phyloP scores from a whole-genome alignment of 2,113 vertebrate species.

The Catharus minimus region DNA sequence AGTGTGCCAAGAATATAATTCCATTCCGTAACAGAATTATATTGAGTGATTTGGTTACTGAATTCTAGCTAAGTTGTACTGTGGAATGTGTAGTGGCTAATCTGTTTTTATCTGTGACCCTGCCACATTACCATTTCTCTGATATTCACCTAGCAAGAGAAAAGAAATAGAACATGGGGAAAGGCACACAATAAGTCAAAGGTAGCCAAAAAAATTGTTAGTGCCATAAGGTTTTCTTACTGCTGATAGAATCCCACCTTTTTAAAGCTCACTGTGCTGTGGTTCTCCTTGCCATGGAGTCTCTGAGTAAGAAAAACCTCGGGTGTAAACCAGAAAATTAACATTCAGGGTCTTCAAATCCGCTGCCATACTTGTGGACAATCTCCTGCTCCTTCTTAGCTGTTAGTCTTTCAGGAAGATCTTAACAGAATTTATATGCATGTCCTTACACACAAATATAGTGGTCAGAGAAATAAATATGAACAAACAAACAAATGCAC shows the following conservation, averaged over 20 bases:
- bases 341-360: neutral
- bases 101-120: neutral
- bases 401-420: neutral
- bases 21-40: neutral
- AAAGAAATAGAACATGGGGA: fast-evolving
- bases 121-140: neutral
- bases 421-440: too few relatives aligned
- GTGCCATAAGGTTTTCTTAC: neutral
- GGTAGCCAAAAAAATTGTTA: fast-evolving
- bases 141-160: neutral
- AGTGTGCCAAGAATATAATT: conserved; percentile 3
- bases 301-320: neutral
- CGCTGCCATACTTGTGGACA: neutral
- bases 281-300: fast-evolving
- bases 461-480: neutral
- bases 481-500: fast-evolving
- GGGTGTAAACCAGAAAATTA: neutral
- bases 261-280: fast-evolving
- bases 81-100: neutral
- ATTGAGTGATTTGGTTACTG: neutral
- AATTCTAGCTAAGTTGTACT: neutral
- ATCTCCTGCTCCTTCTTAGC: neutral
- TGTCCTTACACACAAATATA: fast-evolving
- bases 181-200: neutral
- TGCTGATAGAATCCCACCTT: neutral